Evolutionary conservation across 2,113 vertebrate species (phyloP), one percentile per base, ranked within the genome.

Genomic region (Pangasianodon gigas): DNA sequence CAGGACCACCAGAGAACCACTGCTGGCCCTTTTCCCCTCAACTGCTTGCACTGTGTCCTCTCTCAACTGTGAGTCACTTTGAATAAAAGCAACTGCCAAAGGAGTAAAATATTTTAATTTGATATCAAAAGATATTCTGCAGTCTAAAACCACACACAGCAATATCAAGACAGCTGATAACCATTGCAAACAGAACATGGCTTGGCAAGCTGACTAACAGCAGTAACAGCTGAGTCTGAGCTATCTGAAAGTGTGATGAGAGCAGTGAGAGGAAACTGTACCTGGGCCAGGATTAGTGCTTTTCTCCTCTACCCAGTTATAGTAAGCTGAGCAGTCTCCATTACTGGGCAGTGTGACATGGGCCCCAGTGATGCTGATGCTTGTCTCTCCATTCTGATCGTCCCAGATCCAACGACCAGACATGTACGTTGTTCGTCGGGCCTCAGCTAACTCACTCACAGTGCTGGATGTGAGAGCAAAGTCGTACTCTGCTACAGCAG

Each of bases 331-430:
- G 91, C 98, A 99, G 95, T 99, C 98, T 1, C 98, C 98, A 0
- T 99, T 99, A 94, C 97, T 98, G 0, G 98, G 98, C 51, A 99
- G 95, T 26, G 96, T 96, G 69, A 99, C 98, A 91, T 97, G 97
- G 3, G 97, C 96, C 4, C 97, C 97, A 0, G 97, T 96, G 92
- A 99, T 99, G 93, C 97, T 97, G 92, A 99, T 98, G 96, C 98
- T 98, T 92, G 98, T 99, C 94, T 99, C 98, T 21, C 98, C 98
- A 0, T 99, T 99, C 93, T 99, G 98, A 71, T 99, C 98, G 0
- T 99, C 98, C 90, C 98, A 99, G 94, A 99, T 97, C 98, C 98
- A 99, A 89, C 98, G 96, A 26, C 98, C 98, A 0, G 98, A 99
- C 89, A 98, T 97, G 93, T 99, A 99, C 0, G 98, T 99, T 41